Percentiles rank a stretch among this genome's conserved stretches.
phyloP scores from a whole-genome alignment of 2,797 vertebrate genomes.

The Lagorchestes hirsutus region DNA sequence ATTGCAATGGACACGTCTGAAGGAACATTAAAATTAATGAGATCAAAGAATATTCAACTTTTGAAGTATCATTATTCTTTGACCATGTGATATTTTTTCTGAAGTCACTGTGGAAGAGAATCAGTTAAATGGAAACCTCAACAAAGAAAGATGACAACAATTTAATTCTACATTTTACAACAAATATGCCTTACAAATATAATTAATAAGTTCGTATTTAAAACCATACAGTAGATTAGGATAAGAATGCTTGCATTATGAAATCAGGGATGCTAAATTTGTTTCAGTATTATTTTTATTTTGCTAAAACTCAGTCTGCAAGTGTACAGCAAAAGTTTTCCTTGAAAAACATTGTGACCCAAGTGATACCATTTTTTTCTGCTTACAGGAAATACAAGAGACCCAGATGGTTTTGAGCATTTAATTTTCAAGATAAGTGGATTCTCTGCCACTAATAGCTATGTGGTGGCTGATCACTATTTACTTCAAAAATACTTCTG shows the following conservation, averaged over 20 bases:
- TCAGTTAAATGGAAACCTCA: background rate
- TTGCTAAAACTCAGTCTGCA: background rate
- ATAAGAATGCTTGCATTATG: background rate
- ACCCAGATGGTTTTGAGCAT: constrained; percentile 2
- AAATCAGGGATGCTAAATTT: background rate
- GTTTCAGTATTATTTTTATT: background rate
- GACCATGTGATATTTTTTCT: background rate
- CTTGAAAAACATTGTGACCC: background rate
- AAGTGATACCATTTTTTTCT: background rate
- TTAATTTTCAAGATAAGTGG: background rate
- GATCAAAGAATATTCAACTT: background rate
- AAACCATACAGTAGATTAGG: background rate
- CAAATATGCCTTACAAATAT: background rate
- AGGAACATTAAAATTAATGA: background rate
- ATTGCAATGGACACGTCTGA: background rate
- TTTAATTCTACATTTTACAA: background rate
- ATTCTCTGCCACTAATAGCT: background rate
- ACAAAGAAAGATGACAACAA: background rate
- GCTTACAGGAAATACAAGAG: background rate
- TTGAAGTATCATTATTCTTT: background rate
- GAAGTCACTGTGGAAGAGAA: background rate
- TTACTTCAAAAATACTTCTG: background rate
- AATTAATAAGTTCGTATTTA: background rate
- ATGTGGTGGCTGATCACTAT: background rate
- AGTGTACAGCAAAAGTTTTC: background rate